Conservation (phyloP, 2,888 invertebrate genomes). For the Troides oblongomaculatus region DNA sequence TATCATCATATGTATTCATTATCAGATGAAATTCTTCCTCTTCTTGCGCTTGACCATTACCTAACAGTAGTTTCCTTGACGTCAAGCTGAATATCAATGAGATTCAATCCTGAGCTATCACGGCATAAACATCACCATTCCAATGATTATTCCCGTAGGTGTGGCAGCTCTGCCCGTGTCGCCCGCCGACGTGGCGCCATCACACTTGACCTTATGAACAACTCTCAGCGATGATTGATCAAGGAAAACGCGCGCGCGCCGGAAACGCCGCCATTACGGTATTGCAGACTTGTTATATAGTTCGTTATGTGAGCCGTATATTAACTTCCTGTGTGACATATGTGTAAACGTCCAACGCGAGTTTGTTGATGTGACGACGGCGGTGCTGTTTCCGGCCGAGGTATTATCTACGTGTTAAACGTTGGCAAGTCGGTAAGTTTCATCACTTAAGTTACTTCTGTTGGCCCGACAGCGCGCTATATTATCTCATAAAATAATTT, state of each 20-base stretch:
- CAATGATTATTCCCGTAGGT: constrained; percentile 30
- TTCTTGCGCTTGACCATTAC: too few species aligned
- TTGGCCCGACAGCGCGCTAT: background rate
- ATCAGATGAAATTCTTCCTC: too few species aligned
- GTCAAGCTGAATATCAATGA: too few species aligned
- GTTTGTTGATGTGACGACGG: too few species aligned
- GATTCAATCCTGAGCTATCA: too few species aligned
- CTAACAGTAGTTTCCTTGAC: too few species aligned
- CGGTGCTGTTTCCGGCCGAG: too few species aligned
- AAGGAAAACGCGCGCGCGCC: constrained; percentile 5
- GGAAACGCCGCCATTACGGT: constrained; percentile 12
- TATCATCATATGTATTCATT: too few species aligned
- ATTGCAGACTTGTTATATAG: background rate
- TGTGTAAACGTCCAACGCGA: background rate
- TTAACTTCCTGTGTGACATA: background rate
- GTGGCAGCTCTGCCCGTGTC: constrained; percentile 38
- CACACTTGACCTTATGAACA: constrained; percentile 38
- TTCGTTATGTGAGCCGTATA: background rate
- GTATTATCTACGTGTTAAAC: too few species aligned
- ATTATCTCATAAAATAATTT: background rate
- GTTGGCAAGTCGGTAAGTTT: too few species aligned
- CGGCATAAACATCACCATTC: too few species aligned
- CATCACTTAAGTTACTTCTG: background rate
- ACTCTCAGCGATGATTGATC: background rate
- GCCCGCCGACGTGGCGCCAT: constrained; percentile 21